Conservation (phyloP, 23 tunicate species). For the Halocynthia roretzi region DNA sequence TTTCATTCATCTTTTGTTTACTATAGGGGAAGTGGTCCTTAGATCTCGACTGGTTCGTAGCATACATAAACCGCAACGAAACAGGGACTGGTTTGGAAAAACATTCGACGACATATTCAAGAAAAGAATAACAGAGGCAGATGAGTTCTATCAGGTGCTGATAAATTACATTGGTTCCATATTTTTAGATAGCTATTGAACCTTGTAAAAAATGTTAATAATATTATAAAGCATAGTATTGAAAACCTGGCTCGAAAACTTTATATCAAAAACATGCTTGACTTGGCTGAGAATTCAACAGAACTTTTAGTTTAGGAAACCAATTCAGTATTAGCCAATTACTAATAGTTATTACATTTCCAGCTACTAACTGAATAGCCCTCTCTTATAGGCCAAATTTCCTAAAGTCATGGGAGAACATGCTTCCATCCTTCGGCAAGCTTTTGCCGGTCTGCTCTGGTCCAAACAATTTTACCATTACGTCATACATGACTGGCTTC, state of each 20-base stretch:
- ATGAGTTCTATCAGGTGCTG: slow-evolving; percentile 49
- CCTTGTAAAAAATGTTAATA: neutral
- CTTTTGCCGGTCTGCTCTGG: slow-evolving; percentile 80
- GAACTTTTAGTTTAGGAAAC: too few relatives aligned
- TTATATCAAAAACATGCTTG: neutral
- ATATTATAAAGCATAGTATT: too few relatives aligned
- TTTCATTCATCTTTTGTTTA: neutral
- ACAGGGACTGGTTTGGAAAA: slow-evolving; percentile 21
- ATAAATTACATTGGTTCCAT: neutral
- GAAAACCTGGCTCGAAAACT: neutral
- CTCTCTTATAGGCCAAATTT: slow-evolving; percentile 29
- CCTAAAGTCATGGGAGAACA: slow-evolving; percentile 38
- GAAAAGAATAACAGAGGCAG: slow-evolving; percentile 41
- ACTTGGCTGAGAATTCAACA: neutral
- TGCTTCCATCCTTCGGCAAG: slow-evolving; percentile 64
- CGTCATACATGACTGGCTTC: slow-evolving; percentile 69
- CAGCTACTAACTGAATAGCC: neutral
- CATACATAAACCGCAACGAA: neutral
- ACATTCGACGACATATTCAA: slow-evolving; percentile 37
- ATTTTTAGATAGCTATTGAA: neutral
- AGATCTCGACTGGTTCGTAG: slow-evolving; percentile 38
- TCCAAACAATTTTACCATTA: slow-evolving; percentile 94
- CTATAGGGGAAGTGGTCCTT: slow-evolving; percentile 50
- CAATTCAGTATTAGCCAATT: neutral
- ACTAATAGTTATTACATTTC: neutral